phyloP scores from a whole-genome alignment of 2,888 invertebrate genomes.

The Caenorhabditis auriculariae region DNA sequence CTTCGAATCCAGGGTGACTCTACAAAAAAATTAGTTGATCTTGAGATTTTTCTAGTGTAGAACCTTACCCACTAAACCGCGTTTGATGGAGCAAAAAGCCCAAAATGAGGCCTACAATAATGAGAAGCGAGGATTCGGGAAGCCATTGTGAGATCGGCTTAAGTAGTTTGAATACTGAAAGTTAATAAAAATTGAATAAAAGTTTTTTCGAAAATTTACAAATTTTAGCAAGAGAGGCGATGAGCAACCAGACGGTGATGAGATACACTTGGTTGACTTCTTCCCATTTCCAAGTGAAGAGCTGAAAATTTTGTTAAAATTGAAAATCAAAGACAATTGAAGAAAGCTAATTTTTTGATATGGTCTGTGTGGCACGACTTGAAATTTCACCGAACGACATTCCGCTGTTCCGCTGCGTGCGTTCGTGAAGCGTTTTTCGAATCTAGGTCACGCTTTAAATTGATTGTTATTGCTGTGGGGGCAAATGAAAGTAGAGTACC shows the following conservation, averaged over 20 bases:
- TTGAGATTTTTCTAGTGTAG: not conserved
- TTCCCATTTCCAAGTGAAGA: constrained; percentile 38
- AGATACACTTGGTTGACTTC: constrained; percentile 40
- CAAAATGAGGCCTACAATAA: constrained; percentile 81
- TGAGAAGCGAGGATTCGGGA: constrained; percentile 94
- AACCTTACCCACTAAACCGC: constrained; percentile 2
- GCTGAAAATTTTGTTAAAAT: constrained; percentile 14
- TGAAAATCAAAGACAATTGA: too few species aligned
- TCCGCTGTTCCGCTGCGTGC: too few species aligned
- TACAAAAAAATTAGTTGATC: not conserved
- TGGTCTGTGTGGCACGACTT: too few species aligned
- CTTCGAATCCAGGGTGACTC: constrained; percentile 70
- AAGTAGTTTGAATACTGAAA: constrained; percentile 38
- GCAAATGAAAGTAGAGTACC: too few species aligned
- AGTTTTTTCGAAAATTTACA: constrained; percentile 27
- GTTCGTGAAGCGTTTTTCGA: too few species aligned
- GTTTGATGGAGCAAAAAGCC: constrained; percentile 15
- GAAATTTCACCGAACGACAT: too few species aligned
- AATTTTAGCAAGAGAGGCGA: constrained; percentile 41
- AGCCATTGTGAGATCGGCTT: constrained; percentile 68
- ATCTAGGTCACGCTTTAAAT: too few species aligned
- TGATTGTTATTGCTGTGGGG: too few species aligned
- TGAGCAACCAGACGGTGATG: constrained; percentile 33
- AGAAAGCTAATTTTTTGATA: too few species aligned
- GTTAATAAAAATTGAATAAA: too few species aligned